These are phyloP conservation scores for Zhuqinia jingwanae DNA, from an alignment of 2,888 invertebrate species.

Conservation along the genomic window DNA sequence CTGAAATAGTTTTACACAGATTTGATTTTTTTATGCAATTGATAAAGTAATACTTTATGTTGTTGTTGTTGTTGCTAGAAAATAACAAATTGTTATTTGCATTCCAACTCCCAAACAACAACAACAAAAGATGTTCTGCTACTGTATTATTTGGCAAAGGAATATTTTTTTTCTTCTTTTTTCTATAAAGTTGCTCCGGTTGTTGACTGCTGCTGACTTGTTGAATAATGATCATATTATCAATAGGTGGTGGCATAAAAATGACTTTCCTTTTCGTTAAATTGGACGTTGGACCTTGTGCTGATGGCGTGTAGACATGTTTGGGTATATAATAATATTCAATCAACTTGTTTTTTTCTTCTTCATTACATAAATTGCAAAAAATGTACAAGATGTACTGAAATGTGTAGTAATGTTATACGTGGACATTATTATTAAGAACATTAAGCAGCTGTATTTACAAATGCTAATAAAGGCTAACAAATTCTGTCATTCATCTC, in stretches of 20 bases:
- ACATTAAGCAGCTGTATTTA: too few relatives aligned
- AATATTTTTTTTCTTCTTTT: background rate
- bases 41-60: too few relatives aligned
- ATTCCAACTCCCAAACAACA: too few relatives aligned
- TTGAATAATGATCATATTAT: background rate
- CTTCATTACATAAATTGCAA: background rate
- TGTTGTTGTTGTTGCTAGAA: too few relatives aligned
- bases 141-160: background rate
- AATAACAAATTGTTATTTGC: too few relatives aligned
- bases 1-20: too few relatives aligned
- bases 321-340: too few relatives aligned
- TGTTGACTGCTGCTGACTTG: constrained; percentile 4
- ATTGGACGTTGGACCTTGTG: background rate
- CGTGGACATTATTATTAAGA: too few relatives aligned
- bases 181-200: background rate
- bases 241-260: background rate
- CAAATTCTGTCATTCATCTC: too few relatives aligned
- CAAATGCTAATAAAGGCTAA: too few relatives aligned
- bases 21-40: too few relatives aligned
- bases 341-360: constrained; percentile 12
- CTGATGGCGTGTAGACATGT: background rate
- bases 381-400: background rate
- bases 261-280: background rate
- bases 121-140: background rate
- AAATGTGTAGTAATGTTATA: too few relatives aligned